These are phyloP conservation scores for Paramormyrops hopkinsi DNA, from an alignment of 2,797 vertebrate species.

Conservation along the genomic window DNA sequence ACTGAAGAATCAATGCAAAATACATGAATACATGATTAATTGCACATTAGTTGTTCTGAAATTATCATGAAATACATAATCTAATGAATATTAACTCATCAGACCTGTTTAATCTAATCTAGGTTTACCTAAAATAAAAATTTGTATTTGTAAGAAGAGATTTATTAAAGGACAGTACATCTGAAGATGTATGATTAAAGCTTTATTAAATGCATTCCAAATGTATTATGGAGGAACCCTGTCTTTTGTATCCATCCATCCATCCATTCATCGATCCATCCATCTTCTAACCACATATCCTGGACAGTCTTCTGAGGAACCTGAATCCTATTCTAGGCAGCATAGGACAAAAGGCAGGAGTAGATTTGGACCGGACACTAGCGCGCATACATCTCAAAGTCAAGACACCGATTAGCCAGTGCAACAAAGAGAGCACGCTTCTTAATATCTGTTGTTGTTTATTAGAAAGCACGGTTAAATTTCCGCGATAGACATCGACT, in stretches of 20 bases:
- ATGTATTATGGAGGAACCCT: neutral
- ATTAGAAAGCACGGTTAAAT: neutral
- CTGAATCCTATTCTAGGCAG: neutral
- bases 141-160: neutral
- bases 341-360: neutral
- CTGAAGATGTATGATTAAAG: neutral
- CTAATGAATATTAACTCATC: neutral
- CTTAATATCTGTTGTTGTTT: neutral
- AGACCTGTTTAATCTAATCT: neutral
- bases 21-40: neutral
- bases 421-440: neutral
- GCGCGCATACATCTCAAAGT: neutral
- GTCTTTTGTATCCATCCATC: neutral
- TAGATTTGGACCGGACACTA: neutral
- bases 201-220: neutral
- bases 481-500: neutral
- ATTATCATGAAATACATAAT: neutral
- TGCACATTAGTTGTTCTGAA: neutral
- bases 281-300: neutral
- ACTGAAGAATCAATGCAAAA: neutral
- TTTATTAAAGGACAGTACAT: neutral
- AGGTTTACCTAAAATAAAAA: neutral
- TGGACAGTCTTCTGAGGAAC: neutral
- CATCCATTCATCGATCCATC: neutral
- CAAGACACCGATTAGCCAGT: neutral